Conservation (phyloP, 2,888 invertebrate species). For the Anodontia alba region DNA sequence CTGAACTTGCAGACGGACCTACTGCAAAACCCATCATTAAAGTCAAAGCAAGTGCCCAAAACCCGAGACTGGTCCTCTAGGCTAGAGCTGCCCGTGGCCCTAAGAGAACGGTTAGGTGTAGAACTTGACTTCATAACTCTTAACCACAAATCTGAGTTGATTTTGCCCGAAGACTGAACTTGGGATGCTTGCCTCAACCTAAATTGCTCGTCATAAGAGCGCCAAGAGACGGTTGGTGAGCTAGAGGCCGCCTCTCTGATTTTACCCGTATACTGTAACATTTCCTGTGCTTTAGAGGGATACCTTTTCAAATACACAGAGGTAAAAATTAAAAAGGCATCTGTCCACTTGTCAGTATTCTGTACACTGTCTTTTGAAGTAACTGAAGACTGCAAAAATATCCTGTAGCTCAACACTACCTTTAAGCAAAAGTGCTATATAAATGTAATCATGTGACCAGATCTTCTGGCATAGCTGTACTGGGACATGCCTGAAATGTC, state of each 20-base stretch:
- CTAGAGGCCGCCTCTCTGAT: constrained; percentile 28
- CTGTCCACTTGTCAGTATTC: constrained; percentile 33
- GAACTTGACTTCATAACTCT: neutral
- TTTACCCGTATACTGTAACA: constrained; percentile 34
- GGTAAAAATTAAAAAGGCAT: constrained; percentile 40
- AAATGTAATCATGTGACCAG: neutral
- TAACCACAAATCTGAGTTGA: constrained; percentile 42
- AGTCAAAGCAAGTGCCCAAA: neutral
- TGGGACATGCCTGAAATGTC: neutral
- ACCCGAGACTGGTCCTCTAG: neutral
- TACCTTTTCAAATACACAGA: constrained; percentile 32
- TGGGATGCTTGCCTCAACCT: constrained; percentile 14
- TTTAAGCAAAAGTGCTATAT: neutral
- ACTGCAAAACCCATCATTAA: neutral
- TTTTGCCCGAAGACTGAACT: constrained; percentile 23
- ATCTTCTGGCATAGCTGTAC: neutral
- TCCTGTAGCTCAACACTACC: neutral
- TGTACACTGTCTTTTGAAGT: constrained; percentile 7
- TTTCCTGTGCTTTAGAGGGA: constrained; percentile 26
- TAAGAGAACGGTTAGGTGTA: neutral
- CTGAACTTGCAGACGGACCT: neutral
- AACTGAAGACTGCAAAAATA: neutral
- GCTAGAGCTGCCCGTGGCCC: no score
- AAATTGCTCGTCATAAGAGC: constrained; percentile 25
- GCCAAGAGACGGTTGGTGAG: neutral